Evolutionary conservation across 2,888 invertebrate species (phyloP).

Genomic region (Drosophila rubida): DNA sequence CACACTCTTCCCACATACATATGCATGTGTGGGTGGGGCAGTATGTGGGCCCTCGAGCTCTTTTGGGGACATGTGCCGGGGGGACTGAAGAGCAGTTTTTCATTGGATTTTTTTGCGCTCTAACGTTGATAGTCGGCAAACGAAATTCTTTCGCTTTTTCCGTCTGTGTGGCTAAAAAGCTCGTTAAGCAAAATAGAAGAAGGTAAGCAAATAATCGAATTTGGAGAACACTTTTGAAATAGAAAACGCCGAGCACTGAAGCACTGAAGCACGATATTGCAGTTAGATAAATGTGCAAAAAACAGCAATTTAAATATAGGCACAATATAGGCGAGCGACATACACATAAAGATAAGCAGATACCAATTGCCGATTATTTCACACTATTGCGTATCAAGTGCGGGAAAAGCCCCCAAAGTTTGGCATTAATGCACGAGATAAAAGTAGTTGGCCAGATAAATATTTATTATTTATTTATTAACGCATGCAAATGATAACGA

Average conservation of each 20-base stretch:
- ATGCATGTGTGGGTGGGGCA: slow-evolving; percentile 20
- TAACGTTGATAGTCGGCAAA: slow-evolving; percentile 30
- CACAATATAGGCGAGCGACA: slow-evolving; percentile 2
- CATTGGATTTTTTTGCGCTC: slow-evolving; percentile 30
- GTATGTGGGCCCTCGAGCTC: slow-evolving; percentile 6
- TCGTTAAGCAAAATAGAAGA: slow-evolving; percentile 65
- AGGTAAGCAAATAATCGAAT: slow-evolving; percentile 67
- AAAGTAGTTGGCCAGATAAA: background rate
- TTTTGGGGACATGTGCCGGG: slow-evolving; percentile 39
- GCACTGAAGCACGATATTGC: slow-evolving; percentile 16
- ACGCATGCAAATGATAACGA: background rate
- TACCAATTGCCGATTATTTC: slow-evolving; percentile 31
- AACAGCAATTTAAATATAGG: slow-evolving; percentile 27
- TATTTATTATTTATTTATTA: background rate
- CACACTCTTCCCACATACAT: background rate
- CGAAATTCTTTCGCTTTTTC: slow-evolving; percentile 8
- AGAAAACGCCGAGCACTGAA: slow-evolving; percentile 6
- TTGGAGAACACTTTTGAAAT: slow-evolving; percentile 29
- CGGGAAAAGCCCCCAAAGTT: slow-evolving; percentile 14
- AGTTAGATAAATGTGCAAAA: slow-evolving; percentile 4
- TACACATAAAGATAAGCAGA: slow-evolving; percentile 24
- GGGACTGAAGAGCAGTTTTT: slow-evolving; percentile 27
- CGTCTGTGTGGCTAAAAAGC: slow-evolving; percentile 31
- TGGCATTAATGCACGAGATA: background rate
- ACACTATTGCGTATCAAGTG: slow-evolving; percentile 15